phyloP scores from a whole-genome alignment of 1,140 invertebrate species.

The Phocides pigmalion region DNA sequence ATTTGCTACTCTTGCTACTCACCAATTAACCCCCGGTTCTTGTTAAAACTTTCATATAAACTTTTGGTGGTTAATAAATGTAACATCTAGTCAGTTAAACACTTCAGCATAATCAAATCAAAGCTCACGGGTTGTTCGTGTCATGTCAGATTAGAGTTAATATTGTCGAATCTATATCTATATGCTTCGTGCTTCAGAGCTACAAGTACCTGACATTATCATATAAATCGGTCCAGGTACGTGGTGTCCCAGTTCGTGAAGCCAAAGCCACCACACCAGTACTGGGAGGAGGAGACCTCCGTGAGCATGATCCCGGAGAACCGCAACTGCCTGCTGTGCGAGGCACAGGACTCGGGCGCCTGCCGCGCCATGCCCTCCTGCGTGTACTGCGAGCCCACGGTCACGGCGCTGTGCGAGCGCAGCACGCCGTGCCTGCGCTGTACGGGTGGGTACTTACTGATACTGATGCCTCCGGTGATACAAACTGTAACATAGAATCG shows the following conservation, averaged over 20 bases:
- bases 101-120: no score
- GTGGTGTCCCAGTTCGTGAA: constrained; percentile 74
- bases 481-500: no score
- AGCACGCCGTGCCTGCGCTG: constrained; percentile 71
- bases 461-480: no score
- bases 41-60: no score
- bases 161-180: no score
- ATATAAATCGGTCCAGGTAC: constrained; percentile 50
- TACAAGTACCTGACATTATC: not conserved
- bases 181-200: no score
- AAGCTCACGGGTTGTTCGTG: no score
- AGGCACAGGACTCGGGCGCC: constrained; percentile 69
- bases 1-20: no score
- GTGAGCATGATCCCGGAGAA: constrained; percentile 68
- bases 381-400: constrained; percentile 74
- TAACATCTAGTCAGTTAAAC: no score
- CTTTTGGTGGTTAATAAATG: no score
- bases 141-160: no score
- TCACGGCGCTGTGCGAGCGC: constrained; percentile 70
- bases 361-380: constrained; percentile 75
- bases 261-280: constrained; percentile 72
- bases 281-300: constrained; percentile 75
- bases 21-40: no score
- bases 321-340: constrained; percentile 74
- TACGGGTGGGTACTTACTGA: constrained; percentile 61